Evolutionary conservation across 2,888 invertebrate species (phyloP), one percentile per base, ranked within the genome.

Genomic region (Melieria omissa): DNA sequence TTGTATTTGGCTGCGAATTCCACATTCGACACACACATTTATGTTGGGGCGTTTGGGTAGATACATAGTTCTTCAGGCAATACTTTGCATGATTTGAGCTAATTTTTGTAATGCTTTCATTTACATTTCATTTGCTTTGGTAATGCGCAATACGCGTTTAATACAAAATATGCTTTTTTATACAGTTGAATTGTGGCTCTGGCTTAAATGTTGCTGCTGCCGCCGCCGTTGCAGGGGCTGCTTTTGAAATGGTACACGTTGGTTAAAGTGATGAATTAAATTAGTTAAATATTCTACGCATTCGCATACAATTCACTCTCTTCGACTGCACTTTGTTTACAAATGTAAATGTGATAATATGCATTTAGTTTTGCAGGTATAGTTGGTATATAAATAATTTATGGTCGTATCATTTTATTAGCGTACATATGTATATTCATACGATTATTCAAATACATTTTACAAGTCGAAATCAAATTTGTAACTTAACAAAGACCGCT

Each of bases 311-410:
- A 5, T 61, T 45, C 44, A n/a, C 16, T 14, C n/a, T 45, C 10
- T 42, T 60, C 42, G 44, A 9, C 45, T 61, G n/a, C n/a, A n/a
- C 14, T 61, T 62, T 16, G 47, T 62, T 47, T 62, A 62, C 47
- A 62, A 62, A 62, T 82, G 76, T 76, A 78, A 76, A 76, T 76
- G 60, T 65, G 45, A 63, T 55, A 52, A 41, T 58, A 46, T 47
- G 44, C 42, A 63, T 64, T n/a, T 65, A n/a, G 65, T 41, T 58
- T 8, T 47, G 29, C 29, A 29, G 29, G 29, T 29, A 29, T 29
- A 29, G 29, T 29, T 29, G 29, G 29, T 29, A 64, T 71, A 63
- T 71, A 63, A 66, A 49, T 60, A 60, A 47, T 67, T 67, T 29
- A 52, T 67, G 67, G 55, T 66, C 63, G 42, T 67, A 61, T 45